Evolutionary conservation across 1,140 invertebrate genomes (phyloP), one percentile per base, ranked within the genome.

Genomic region (Drosophila malerkotliana): DNA sequence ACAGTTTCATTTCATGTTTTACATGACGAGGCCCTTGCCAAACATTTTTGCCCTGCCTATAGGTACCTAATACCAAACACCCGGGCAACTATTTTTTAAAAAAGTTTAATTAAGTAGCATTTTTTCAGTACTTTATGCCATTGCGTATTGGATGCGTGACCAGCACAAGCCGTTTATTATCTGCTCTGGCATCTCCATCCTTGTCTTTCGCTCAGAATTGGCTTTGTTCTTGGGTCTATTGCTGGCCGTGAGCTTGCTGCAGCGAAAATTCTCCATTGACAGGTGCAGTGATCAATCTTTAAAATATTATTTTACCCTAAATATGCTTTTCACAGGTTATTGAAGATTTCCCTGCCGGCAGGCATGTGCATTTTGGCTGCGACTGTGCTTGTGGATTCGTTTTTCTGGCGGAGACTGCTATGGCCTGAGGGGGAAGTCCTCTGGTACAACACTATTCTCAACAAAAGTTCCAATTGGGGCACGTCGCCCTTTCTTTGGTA

Each of bases 401-500:
- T 97, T 74, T 98, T 99, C 92, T 99, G 99, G 99, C 93, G 94
- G 61, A 93, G 97, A 59, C 92, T 95, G 49, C 83, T 99, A 2
- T 99, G 99, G 99, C 98, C 99, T 0, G 99, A 99, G 94, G 98
- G 97, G 24, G 97, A 99, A 94, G 98, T 99, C 1, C 94, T 99
- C 51, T 99, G 96, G 94, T 99, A 97, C 92, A 99, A 99, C 92
- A 96, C 97, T 4, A 93, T 99, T 57, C 92, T 98, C 1, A 99
- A 99, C 91, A 97, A 98, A 92, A 99, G 98, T 92, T 96, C 96
- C 15, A 93, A 99, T 68, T 99, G 98, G 97, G 99, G 99, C 91
- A 98, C 97, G 47, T 96, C 95, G 41, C 99, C 98, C 62, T 99
- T 99, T 92, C 91, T 98, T 8, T 99, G 99, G 99, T 99, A 99